phyloP scores from a whole-genome alignment of 2,888 invertebrate genomes.

The Rhogogaster chlorosoma region DNA sequence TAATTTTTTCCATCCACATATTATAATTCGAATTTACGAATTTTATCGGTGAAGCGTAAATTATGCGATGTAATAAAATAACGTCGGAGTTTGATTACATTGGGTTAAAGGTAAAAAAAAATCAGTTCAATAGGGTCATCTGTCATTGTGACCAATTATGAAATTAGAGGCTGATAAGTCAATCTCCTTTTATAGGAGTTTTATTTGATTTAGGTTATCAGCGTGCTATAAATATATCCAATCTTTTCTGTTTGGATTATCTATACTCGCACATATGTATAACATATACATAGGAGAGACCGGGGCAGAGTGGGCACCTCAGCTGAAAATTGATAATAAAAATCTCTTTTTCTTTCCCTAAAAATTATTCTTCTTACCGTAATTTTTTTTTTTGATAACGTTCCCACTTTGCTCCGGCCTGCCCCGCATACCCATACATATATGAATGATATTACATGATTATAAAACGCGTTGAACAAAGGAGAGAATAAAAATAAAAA shows the following conservation, averaged over 20 bases:
- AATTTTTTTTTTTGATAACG: too few species aligned
- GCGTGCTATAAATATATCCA: conserved; percentile 2
- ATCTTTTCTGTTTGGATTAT: neutral
- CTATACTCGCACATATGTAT: neutral
- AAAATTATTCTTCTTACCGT: too few species aligned
- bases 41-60: neutral
- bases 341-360: too few species aligned
- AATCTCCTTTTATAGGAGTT: conserved; percentile 16
- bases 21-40: neutral
- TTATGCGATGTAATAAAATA: neutral
- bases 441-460: neutral
- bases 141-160: neutral
- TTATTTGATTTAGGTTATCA: conserved; percentile 22
- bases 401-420: too few species aligned
- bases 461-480: neutral
- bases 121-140: neutral
- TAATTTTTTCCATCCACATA: neutral
- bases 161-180: conserved; percentile 16
- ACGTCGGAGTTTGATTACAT: neutral
- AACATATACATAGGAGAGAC: too few species aligned
- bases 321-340: too few species aligned
- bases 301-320: too few species aligned
- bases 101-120: neutral
- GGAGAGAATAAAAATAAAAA: neutral
- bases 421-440: too few species aligned